Percentiles rank a stretch among this genome's conserved stretches.
Evolutionary conservation across 2,888 invertebrate genomes (phyloP).

Genomic region (Nephrotoma appendiculata): DNA sequence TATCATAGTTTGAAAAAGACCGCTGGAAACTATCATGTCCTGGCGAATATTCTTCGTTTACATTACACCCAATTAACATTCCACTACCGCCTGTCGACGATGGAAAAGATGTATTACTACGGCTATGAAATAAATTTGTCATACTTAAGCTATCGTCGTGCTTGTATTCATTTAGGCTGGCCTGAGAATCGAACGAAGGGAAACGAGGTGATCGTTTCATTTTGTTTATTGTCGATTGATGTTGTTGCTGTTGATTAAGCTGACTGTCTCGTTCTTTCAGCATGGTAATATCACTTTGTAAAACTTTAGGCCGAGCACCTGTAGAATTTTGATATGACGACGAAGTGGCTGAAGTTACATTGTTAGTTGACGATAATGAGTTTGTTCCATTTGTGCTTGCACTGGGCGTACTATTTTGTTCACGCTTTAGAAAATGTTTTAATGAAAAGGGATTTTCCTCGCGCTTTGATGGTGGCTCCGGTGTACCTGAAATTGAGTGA

Average conservation of each 20-base stretch:
- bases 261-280: conserved; percentile 13
- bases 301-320: conserved; percentile 66
- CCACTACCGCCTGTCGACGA: neutral
- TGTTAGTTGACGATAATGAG: neutral
- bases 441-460: conserved; percentile 75
- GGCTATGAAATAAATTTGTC: conserved; percentile 3
- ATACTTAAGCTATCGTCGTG: conserved; percentile 11
- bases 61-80: neutral
- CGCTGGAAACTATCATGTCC: conserved; percentile 20
- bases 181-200: conserved; percentile 33
- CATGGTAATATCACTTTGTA: conserved; percentile 18
- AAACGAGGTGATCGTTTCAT: conserved; percentile 33
- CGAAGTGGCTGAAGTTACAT: neutral
- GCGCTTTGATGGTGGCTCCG: conserved; percentile 11
- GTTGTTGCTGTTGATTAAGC: neutral
- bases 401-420: conserved; percentile 22
- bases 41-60: neutral
- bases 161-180: conserved; percentile 30
- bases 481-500: neutral
- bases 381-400: conserved; percentile 7
- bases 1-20: conserved; percentile 32
- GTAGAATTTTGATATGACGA: conserved; percentile 27
- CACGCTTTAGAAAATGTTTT: conserved; percentile 66
- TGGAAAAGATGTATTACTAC: conserved; percentile 1
- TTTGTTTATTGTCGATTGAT: conserved; percentile 11